Conservation (phyloP, 2,113 vertebrate species). For the Manacus vitellinus region DNA sequence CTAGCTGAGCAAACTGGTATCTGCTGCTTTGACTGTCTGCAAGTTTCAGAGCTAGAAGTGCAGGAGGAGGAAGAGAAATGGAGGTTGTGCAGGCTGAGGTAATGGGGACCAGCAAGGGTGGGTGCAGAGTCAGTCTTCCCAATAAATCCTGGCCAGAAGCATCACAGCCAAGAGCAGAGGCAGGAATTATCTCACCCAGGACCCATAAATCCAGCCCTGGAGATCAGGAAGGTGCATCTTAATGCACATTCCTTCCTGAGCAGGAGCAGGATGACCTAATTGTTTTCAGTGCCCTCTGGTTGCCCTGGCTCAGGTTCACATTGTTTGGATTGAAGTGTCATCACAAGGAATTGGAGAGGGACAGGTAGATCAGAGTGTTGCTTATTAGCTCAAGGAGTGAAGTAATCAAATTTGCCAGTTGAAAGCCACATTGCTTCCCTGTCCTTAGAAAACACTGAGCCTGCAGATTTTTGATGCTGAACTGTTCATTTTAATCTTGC, state of each 20-base stretch:
- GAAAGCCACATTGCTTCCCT: background rate
- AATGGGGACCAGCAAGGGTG: background rate
- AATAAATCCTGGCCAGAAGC: background rate
- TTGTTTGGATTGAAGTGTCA: background rate
- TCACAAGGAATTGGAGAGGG: background rate
- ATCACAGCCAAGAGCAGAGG: background rate
- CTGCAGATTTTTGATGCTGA: background rate
- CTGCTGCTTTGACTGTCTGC: background rate
- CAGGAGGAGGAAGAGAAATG: background rate
- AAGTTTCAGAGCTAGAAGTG: background rate
- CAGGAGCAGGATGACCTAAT: background rate
- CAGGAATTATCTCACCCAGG: background rate
- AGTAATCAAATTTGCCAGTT: constrained; percentile 8
- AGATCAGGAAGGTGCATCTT: background rate
- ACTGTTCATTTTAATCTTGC: background rate
- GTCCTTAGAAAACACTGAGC: background rate
- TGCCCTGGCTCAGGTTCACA: background rate
- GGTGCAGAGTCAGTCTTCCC: background rate
- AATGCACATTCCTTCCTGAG: background rate
- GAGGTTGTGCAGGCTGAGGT: background rate
- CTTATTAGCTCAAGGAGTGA: background rate
- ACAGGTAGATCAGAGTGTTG: background rate
- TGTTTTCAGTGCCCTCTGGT: background rate
- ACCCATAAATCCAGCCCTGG: background rate
- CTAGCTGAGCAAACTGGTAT: background rate